Evolutionary conservation across 2,113 vertebrate genomes (phyloP).

Genomic region (Anser brachyrhynchus): DNA sequence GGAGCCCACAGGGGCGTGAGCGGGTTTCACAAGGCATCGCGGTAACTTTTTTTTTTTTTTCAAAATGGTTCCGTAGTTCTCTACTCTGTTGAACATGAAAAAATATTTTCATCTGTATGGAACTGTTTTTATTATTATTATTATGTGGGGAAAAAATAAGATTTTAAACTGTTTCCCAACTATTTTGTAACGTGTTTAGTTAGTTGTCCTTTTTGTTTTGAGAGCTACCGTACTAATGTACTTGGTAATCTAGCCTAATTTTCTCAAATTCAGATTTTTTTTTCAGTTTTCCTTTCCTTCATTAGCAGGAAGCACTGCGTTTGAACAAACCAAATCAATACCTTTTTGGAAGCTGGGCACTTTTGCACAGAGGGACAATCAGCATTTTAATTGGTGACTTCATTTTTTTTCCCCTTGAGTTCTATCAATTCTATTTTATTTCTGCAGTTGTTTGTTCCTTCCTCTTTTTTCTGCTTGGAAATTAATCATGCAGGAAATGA

Average conservation of each 20-base stretch:
- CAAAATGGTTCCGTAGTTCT: background rate
- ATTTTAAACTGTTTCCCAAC: background rate
- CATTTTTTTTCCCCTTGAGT: background rate
- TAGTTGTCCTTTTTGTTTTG: background rate
- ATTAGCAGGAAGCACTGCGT: background rate
- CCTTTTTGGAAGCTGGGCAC: background rate
- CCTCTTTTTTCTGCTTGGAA: slow-evolving; percentile 60
- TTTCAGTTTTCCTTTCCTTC: background rate
- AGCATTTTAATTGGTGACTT: background rate
- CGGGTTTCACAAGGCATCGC: background rate
- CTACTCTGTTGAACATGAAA: background rate
- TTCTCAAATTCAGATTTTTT: background rate
- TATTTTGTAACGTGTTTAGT: background rate
- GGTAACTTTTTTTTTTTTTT: background rate
- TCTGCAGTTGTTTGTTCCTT: slow-evolving; percentile 59
- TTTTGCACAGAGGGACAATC: background rate
- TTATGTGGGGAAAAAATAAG: background rate
- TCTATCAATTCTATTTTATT: slow-evolving; percentile 37
- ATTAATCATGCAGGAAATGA: slow-evolving; percentile 82
- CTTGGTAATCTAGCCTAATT: background rate
- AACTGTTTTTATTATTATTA: background rate
- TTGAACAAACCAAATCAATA: background rate
- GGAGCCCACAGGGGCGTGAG: background rate
- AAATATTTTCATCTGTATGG: background rate
- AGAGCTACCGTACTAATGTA: background rate